phyloP scores from a whole-genome alignment of 1,140 invertebrate genomes.

The Lamellibrachia luymesi region DNA sequence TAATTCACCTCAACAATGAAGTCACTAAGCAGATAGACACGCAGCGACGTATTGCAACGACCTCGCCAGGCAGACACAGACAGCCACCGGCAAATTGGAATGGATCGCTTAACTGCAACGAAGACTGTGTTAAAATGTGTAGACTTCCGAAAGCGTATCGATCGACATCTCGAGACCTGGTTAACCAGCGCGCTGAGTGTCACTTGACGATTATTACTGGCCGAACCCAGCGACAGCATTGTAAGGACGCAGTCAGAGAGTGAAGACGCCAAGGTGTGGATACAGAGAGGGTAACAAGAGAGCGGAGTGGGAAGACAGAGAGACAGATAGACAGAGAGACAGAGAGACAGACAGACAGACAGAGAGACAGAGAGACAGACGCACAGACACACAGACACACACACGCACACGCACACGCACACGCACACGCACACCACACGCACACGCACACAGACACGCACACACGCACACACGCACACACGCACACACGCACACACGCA shows the following conservation, averaged over 20 bases:
- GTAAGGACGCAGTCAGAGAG: neutral
- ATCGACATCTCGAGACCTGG: neutral
- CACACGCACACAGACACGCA: no score
- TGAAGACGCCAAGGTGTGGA: neutral
- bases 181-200: neutral
- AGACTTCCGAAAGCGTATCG: neutral
- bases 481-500: no score
- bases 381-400: neutral
- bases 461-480: no score
- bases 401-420: neutral
- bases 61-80: no score
- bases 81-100: neutral
- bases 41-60: no score
- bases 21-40: no score
- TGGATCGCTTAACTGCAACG: neutral
- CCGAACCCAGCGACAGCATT: neutral
- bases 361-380: neutral
- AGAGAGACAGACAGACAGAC: neutral
- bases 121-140: constrained; percentile 6
- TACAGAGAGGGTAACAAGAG: neutral
- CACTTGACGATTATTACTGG: neutral
- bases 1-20: no score
- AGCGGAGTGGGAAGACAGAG: neutral
- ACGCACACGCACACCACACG: neutral
- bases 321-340: constrained; percentile 5